Percentiles rank a stretch among this genome's conserved stretches.
phyloP scores from a whole-genome alignment of 2,113 vertebrate genomes.

The Gavia stellata region DNA sequence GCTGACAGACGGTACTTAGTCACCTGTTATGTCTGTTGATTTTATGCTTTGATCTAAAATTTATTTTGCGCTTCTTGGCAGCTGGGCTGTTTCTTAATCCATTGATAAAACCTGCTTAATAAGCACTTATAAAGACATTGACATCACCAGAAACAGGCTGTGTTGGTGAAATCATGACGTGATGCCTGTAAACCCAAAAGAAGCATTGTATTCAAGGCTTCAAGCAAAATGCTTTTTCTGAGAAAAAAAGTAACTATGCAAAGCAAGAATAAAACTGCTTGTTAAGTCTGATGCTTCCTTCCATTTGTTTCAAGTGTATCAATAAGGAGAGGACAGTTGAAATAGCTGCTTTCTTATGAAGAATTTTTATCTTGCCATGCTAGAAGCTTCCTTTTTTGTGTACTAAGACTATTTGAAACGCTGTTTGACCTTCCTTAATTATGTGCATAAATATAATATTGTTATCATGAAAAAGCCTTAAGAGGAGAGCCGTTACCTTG shows the following conservation, averaged over 20 bases:
- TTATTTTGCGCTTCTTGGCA: conserved; percentile 26
- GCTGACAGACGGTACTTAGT: conserved; percentile 15
- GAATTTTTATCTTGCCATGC: neutral
- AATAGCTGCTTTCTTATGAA: neutral
- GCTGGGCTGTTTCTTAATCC: conserved; percentile 17
- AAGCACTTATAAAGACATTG: conserved; percentile 9
- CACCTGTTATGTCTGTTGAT: conserved; percentile 18
- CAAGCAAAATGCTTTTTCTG: neutral
- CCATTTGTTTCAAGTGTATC: neutral
- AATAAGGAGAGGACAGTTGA: neutral
- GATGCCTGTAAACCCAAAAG: neutral
- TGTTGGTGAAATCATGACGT: neutral
- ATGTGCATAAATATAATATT: neutral
- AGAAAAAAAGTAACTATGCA: too few relatives aligned
- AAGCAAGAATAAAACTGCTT: too few relatives aligned
- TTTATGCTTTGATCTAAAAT: conserved; percentile 42
- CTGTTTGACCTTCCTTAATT: neutral
- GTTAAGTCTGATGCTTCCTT: neutral
- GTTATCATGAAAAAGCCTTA: neutral
- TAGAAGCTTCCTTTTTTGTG: neutral
- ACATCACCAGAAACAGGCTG: neutral
- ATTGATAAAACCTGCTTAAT: conserved; percentile 49
- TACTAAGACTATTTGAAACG: neutral
- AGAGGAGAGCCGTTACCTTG: neutral
- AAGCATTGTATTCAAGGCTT: neutral